Base-by-base conservation (phyloP, 2,113 vertebrate species). In the Salminus brasiliensis region DNA sequence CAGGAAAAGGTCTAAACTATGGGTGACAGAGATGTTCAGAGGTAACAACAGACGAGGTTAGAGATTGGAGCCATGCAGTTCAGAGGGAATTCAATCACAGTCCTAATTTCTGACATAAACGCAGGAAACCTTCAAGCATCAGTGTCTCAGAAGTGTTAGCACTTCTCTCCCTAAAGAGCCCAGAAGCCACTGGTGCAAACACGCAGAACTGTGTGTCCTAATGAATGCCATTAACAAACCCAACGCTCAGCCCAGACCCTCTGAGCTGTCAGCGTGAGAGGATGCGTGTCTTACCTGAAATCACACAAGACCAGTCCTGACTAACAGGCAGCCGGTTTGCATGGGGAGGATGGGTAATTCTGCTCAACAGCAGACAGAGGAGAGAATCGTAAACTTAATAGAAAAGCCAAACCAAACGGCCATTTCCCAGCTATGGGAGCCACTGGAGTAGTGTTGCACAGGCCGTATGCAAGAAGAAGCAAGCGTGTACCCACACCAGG, bases 151-250 rank as follows among this genome's bases (percentile, higher is more conserved):
- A 78, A 63, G 63, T 81, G 49, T 81, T 60, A 5, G 32, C 45
- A 60, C 0, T 67, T 49, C 52, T 72, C 30, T 79, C 63, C 68
- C 73, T 63, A 34, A 70, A 66, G 82, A 57, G 63, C 34, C 34
- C 6, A 30, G 27, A 53, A 80, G 63, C 75, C 73, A 68, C 43
- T 4, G 45, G 55, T 74, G 82, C 82, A 78, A 74, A 63, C 73
- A 55, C 32, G 62, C 75, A 69, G 82, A 84, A 84, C 74, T 69
- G 27, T 9, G 36, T 23, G 72, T 73, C 68, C 75, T 80, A 71
- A 80, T 79, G 79, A 77, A 49, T 29, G 75, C 55, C 65, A 43
- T 84, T 78, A 81, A 78, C 82, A 65, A 81, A 60, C 74, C 78
- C 27, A 18, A 43, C 45, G 36, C 55, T 73, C 68, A 49, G 62